Conservation (phyloP, 2,797 vertebrate genomes). For the Schizopygopsis malacanthus region DNA sequence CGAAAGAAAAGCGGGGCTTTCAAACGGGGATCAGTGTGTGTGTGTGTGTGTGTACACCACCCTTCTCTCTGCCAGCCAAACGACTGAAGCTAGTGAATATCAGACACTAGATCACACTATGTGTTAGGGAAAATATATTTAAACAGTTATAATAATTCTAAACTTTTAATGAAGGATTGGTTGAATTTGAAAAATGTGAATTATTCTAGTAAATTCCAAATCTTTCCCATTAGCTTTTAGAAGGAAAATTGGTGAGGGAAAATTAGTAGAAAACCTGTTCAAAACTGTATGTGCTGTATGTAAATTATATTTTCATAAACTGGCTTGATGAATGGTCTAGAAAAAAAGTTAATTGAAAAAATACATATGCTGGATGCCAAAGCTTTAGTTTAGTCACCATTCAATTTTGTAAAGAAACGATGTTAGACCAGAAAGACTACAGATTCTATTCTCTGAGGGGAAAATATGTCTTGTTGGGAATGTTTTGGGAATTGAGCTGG, state of each 20-base stretch:
- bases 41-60: slow-evolving; percentile 1
- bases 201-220: slow-evolving; percentile 35
- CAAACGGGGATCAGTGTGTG: slow-evolving; percentile 55
- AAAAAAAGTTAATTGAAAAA: neutral
- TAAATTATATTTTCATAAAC: neutral
- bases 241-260: neutral
- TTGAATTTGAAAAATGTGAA: neutral
- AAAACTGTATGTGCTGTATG: neutral
- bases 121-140: slow-evolving; percentile 1
- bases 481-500: neutral
- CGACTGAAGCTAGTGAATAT: slow-evolving; percentile 39
- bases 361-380: neutral
- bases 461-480: neutral
- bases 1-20: slow-evolving; percentile 55
- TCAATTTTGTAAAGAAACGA: slow-evolving; percentile 3
- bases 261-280: slow-evolving; percentile 48
- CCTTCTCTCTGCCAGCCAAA: slow-evolving; percentile 44
- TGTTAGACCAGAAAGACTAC: slow-evolving; percentile 4
- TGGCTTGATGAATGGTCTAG: neutral
- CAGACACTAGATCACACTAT: neutral
- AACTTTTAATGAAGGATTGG: neutral
- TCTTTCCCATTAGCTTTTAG: slow-evolving; percentile 54
- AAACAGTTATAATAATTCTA: neutral
- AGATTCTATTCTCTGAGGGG: neutral
- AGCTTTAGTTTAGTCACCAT: slow-evolving; percentile 18